phyloP scores from a whole-genome alignment of 2,797 vertebrate species.

The Megaceryle alcyon region DNA sequence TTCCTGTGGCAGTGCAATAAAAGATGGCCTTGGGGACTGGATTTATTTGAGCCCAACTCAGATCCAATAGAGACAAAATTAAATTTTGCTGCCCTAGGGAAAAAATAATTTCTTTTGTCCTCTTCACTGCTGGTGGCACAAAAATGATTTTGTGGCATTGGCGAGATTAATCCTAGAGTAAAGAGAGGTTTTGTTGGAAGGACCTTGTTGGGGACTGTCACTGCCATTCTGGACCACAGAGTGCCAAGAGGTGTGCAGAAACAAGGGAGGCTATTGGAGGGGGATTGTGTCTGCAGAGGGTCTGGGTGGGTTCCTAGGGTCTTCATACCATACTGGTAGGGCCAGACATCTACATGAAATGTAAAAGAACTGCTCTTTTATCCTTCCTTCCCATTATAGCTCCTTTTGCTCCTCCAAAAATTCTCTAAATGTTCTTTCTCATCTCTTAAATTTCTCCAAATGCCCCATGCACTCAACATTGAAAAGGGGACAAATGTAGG shows the following conservation, averaged over 20 bases:
- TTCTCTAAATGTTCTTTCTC: not conserved
- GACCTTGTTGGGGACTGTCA: not conserved
- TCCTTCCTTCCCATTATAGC: not conserved
- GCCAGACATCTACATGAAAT: not conserved
- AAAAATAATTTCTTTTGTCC: conserved; percentile 43
- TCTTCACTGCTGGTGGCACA: not conserved
- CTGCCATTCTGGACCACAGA: not conserved
- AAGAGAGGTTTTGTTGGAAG: not conserved
- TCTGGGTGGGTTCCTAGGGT: not conserved
- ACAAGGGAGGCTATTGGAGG: not conserved
- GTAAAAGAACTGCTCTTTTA: not conserved
- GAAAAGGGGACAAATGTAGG: not conserved
- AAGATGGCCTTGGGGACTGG: conserved; percentile 8
- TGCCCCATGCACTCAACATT: not conserved
- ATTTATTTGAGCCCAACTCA: conserved; percentile 42
- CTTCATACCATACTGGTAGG: not conserved
- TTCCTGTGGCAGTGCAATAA: conserved; percentile 23
- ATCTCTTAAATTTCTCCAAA: not conserved
- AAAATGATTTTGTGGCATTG: conserved; percentile 15
- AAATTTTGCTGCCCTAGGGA: conserved; percentile 42
- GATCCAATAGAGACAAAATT: conserved; percentile 62
- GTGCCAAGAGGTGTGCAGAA: not conserved
- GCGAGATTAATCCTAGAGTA: not conserved
- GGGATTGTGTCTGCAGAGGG: not conserved
- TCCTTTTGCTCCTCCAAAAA: not conserved